Base-by-base conservation (phyloP, 2,888 invertebrate species). In the Drosophila tripunctata region DNA sequence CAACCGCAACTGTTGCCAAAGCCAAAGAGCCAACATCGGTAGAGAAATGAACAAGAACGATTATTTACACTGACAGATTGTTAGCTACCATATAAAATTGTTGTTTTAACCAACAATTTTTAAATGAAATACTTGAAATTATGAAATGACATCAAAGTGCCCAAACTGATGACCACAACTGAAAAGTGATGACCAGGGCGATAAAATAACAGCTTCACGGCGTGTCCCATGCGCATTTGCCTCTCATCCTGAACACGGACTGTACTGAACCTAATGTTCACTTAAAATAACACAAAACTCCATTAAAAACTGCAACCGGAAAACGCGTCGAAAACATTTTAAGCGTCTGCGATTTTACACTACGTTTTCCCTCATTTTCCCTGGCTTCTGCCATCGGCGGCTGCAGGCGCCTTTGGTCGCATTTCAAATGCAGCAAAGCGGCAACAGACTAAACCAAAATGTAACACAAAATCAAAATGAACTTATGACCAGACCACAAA, bases 381-480 rank as follows among this genome's bases (percentile, higher is more conserved):
- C 8, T 7, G 2, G 12, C 24, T 3, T 27, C 63, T 66, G 10
- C 27, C 6, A 10, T 10, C 66, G 58, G 58, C 38, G 56, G 63
- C 68, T 74, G 55, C 57, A 65, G 62, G 67, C 75, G 55, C 60
- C 54, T n/a, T 22, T 43, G 48, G 62, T 55, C 51, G 47, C 51
- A 55, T 43, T 58, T 67, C 66, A 63, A 67, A 69, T 70, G 58
- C 57, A 67, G 58, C 61, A 57, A 57, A 77, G 61, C 67, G 67
- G 80, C 79, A 75, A 67, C 68, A 52, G 75, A 79, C 83, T 76
- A 75, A 85, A 75, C 86, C 80, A 80, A 87, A 83, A 79, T 74
- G 81, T 75, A 75, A 76, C 79, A 86, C 71, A 74, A 86, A 86
- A 80, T 82, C 81, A 85, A 87, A 84, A 87, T 82, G 87, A 82